Conservation (phyloP, 1,140 invertebrate genomes). For the Ruditapes philippinarum region DNA sequence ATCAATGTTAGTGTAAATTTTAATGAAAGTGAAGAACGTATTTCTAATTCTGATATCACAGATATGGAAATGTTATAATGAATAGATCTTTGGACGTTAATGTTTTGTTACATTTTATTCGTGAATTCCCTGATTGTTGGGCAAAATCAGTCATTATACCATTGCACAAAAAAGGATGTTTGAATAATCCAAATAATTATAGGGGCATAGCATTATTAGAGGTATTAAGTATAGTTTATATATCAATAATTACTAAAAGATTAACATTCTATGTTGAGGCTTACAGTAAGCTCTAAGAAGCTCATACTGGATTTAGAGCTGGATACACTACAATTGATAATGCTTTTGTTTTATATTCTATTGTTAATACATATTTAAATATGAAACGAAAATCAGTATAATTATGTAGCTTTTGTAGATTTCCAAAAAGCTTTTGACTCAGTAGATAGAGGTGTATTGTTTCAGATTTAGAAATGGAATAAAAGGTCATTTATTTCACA, state of each 20-base stretch:
- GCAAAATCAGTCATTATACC: slow-evolving; percentile 13
- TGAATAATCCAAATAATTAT: neutral
- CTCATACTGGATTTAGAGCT: slow-evolving; percentile 40
- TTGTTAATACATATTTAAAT: slow-evolving; percentile 26
- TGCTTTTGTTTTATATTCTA: slow-evolving; percentile 51
- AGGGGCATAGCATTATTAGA: slow-evolving; percentile 9
- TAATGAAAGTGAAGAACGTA: too few relatives aligned
- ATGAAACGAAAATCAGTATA: slow-evolving; percentile 15
- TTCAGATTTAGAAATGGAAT: slow-evolving; percentile 2
- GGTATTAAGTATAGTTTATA: slow-evolving; percentile 29
- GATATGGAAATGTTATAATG: too few relatives aligned
- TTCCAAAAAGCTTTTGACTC: slow-evolving; percentile 59
- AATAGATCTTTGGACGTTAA: too few relatives aligned
- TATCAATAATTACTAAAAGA: slow-evolving; percentile 33
- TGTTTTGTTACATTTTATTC: too few relatives aligned
- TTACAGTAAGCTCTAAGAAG: slow-evolving; percentile 1
- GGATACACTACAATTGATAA: slow-evolving; percentile 47
- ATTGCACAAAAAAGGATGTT: slow-evolving; percentile 9
- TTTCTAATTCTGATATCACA: too few relatives aligned
- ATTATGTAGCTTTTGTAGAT: slow-evolving; percentile 51
- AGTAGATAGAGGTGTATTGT: slow-evolving; percentile 31
- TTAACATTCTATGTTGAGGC: slow-evolving; percentile 22
- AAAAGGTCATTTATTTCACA: too few relatives aligned
- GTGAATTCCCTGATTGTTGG: slow-evolving; percentile 22
- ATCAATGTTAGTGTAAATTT: too few relatives aligned